Evolutionary conservation across 2,113 vertebrate species (phyloP).

Genomic region (Orcinus orca): DNA sequence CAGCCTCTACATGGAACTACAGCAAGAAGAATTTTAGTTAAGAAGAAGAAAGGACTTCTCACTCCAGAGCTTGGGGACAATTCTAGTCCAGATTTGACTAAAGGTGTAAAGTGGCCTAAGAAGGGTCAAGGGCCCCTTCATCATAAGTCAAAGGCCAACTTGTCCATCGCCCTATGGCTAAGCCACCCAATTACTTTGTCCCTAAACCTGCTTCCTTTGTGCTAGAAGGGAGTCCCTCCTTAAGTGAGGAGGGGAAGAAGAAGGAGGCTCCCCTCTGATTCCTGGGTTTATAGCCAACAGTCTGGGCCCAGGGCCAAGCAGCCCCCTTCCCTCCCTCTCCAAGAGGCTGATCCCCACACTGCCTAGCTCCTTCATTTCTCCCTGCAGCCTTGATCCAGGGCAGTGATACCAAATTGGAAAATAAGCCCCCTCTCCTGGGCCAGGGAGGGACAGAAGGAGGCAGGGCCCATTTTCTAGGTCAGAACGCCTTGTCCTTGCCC

Average conservation of each 20-base stretch:
- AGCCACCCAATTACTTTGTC: neutral
- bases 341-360: neutral
- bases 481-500: slow-evolving; percentile 34
- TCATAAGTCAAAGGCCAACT: slow-evolving; percentile 5
- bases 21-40: neutral
- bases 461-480: slow-evolving; percentile 45
- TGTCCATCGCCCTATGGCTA: neutral
- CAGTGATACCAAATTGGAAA: neutral
- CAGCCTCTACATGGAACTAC: neutral
- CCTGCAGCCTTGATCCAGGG: slow-evolving; percentile 45
- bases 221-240: slow-evolving; percentile 35
- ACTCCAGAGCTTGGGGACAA: neutral
- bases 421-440: neutral
- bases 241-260: neutral
- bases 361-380: neutral
- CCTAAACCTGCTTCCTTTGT: slow-evolving; percentile 40
- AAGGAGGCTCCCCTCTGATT: neutral
- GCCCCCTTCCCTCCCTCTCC: slow-evolving; percentile 9
- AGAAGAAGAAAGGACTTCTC: neutral
- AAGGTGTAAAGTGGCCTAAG: neutral
- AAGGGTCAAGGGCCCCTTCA: neutral
- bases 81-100: neutral
- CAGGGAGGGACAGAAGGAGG: neutral
- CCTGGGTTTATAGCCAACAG: slow-evolving; percentile 58
- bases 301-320: slow-evolving; percentile 34